Evolutionary conservation across 1,140 invertebrate species (phyloP).

Genomic region (Cotesia typhae): DNA sequence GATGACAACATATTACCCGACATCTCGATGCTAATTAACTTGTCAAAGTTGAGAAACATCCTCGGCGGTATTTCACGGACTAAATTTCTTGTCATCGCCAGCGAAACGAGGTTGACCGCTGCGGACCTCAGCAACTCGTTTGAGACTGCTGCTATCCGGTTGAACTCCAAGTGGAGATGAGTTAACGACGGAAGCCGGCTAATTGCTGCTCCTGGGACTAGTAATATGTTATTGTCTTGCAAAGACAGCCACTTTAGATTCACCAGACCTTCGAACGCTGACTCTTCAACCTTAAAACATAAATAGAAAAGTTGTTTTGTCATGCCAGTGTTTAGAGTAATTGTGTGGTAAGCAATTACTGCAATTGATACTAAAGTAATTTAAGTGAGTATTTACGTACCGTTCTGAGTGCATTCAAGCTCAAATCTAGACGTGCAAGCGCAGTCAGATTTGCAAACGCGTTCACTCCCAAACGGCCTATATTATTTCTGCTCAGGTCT

Average conservation of each 20-base stretch:
- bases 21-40: conserved; percentile 78
- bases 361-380: background rate
- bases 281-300: conserved; percentile 80
- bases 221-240: conserved; percentile 86
- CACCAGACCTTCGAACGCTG: conserved; percentile 82
- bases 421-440: conserved; percentile 80
- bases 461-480: conserved; percentile 80
- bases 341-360: background rate
- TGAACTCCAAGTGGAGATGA: conserved; percentile 82
- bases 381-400: conserved; percentile 66
- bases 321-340: background rate
- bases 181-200: conserved; percentile 77
- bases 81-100: conserved; percentile 83
- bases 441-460: conserved; percentile 78
- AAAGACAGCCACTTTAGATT: conserved; percentile 82
- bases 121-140: conserved; percentile 77
- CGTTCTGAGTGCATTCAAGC: conserved; percentile 85
- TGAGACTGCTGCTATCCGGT: conserved; percentile 85
- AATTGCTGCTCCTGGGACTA: conserved; percentile 82
- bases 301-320: conserved; percentile 12
- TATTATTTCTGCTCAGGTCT: conserved; percentile 85
- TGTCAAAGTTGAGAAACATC: conserved; percentile 81
- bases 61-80: conserved; percentile 83
- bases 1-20: conserved; percentile 80
- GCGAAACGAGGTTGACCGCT: conserved; percentile 66